phyloP scores from a whole-genome alignment of 1,140 invertebrate genomes.

The Elysia chlorotica region DNA sequence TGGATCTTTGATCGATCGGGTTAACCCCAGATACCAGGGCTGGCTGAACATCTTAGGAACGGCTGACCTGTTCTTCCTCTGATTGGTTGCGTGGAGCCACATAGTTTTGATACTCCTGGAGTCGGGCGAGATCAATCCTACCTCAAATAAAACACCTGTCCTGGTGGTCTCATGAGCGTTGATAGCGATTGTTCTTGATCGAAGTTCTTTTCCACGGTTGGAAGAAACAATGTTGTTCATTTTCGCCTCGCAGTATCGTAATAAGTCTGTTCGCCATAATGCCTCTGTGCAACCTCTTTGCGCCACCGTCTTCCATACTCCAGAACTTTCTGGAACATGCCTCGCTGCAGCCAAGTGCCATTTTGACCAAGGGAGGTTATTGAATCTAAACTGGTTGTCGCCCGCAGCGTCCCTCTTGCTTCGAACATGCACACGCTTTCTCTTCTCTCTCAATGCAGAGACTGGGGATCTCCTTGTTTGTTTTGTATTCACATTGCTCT shows the following conservation, averaged over 20 bases:
- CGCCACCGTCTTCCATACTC: not conserved
- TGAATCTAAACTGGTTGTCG: not conserved
- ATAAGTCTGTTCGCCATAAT: not conserved
- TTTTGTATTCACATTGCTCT: not conserved
- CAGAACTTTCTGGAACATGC: not conserved
- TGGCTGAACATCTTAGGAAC: not conserved
- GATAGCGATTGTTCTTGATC: too few relatives aligned
- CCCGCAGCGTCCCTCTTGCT: not conserved
- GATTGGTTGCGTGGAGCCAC: not conserved
- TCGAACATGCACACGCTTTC: not conserved
- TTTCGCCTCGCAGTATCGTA: not conserved
- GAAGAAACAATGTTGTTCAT: too few relatives aligned
- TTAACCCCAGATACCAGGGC: slow-evolving; percentile 1
- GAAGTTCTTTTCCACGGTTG: too few relatives aligned
- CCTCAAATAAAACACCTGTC: not conserved
- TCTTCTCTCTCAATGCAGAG: not conserved
- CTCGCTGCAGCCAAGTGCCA: not conserved
- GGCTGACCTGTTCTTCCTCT: not conserved
- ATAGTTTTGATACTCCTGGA: not conserved
- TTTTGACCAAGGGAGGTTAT: not conserved
- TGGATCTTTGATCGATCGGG: not conserved
- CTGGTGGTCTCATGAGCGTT: too few relatives aligned
- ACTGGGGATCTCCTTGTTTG: not conserved
- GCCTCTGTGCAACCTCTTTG: not conserved
- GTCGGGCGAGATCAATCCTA: too few relatives aligned